A percentile compares a stretch with the other conserved stretches of the same genome.
phyloP scores from a whole-genome alignment of 2,888 invertebrate genomes.

The Machimus atricapillus region DNA sequence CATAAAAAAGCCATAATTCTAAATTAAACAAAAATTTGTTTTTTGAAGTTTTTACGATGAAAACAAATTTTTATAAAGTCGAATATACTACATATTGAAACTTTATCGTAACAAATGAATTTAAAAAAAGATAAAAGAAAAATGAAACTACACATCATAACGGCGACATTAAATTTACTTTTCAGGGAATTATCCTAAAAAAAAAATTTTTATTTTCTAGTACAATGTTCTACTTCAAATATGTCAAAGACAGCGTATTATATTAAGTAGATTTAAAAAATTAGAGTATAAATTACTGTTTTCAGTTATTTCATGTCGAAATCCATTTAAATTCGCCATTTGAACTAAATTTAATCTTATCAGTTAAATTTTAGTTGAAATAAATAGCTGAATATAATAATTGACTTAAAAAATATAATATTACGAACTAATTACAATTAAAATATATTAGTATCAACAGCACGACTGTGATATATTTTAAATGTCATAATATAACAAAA shows the following conservation, averaged over 20 bases:
- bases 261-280: background rate
- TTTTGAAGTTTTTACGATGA: slow-evolving; percentile 49
- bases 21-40: slow-evolving; percentile 49
- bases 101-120: slow-evolving; percentile 25
- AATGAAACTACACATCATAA: background rate
- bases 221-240: background rate
- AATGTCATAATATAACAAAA: slow-evolving; percentile 40
- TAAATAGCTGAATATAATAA: slow-evolving; percentile 12
- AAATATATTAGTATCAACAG: slow-evolving; percentile 49
- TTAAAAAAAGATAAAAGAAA: background rate
- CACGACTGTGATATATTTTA: slow-evolving; percentile 53
- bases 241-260: background rate
- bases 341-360: background rate
- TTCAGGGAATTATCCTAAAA: background rate
- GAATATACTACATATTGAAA: slow-evolving; percentile 41
- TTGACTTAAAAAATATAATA: slow-evolving; percentile 37
- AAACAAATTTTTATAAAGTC: slow-evolving; percentile 41
- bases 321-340: background rate
- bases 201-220: background rate
- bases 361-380: background rate
- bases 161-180: slow-evolving; percentile 7
- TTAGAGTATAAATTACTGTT: background rate
- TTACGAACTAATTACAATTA: slow-evolving; percentile 47
- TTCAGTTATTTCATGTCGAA: background rate
- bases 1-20: slow-evolving; percentile 51